Evolutionary conservation across 1,140 invertebrate genomes (phyloP), one percentile per base, ranked within the genome.

Genomic region (Sipha flava): DNA sequence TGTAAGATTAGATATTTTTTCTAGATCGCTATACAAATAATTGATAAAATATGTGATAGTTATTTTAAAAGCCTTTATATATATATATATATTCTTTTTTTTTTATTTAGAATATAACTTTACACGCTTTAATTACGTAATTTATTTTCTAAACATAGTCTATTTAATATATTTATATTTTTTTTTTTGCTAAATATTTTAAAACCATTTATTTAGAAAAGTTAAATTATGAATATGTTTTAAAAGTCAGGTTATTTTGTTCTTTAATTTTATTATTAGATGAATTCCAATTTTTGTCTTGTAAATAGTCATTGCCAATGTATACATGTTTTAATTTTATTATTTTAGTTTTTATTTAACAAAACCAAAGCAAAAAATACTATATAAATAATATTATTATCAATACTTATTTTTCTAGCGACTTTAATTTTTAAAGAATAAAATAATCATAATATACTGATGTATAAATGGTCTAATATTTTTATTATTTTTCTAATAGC

Each of bases 371-470:
- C 40, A 26, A 54, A 34, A 12, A 2, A n/a, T 26, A 26, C n/a
- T 43, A 12, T 77, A 45, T 47, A 77, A 59, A 77, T 77, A 57
- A 77, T 70, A 59, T 43, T 40, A 77, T 26, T 59, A 40, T 40
- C 57, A 59, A 59, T 59, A 77, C 31, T 23, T 57, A 77, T 77
- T 77, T 77, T 77, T 77, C 21, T 77, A 77, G 73, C 43, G 52
- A 77, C 59, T 77, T 52, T 77, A 75, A 18, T 47, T 57, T 37
- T 26, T 57, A 54, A 52, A 26, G n/a, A 57, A 75, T 34, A 52
- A 54, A 54, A 52, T 10, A 7, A 54, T n/a, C 70, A 73, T 73
- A 49, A 45, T 31, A 49, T 49, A 29, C 31, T 70, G 49, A 54
- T 49, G 21, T 45, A n/a, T n/a, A n/a, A n/a, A n/a, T n/a, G n/a